Conservation (phyloP, 1,140 invertebrate genomes). For the Pentalonia nigronervosa region DNA sequence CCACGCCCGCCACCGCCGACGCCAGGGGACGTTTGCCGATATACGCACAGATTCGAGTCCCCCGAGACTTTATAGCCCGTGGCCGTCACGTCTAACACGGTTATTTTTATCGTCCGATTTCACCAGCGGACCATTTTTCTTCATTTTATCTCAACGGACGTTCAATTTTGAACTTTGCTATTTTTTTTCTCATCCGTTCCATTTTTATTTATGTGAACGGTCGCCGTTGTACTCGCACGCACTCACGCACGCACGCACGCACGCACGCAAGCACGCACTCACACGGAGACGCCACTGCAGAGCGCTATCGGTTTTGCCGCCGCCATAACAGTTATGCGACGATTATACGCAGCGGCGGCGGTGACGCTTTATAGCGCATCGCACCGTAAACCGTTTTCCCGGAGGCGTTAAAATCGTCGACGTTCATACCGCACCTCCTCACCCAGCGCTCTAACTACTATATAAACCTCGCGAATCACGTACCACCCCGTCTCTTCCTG, state of each 20-base stretch:
- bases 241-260: background rate
- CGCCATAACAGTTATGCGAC: background rate
- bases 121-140: constrained; percentile 58
- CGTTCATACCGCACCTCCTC: background rate
- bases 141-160: constrained; percentile 58
- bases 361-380: constrained; percentile 11
- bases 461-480: background rate
- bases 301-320: background rate
- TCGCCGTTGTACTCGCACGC: background rate
- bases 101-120: constrained; percentile 58
- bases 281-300: background rate
- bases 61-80: constrained; percentile 57
- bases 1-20: background rate
- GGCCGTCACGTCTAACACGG: constrained; percentile 57
- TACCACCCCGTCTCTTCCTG: background rate
- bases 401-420: constrained; percentile 42
- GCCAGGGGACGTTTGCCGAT: constrained; percentile 56
- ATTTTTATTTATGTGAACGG: constrained; percentile 56
- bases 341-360: background rate
- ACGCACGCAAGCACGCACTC: background rate
- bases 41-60: constrained; percentile 51
- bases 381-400: constrained; percentile 36
- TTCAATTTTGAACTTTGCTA: constrained; percentile 57
- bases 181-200: constrained; percentile 29
- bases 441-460: background rate